Base-by-base conservation (phyloP, 1,140 invertebrate species). In the Cydia splendana region DNA sequence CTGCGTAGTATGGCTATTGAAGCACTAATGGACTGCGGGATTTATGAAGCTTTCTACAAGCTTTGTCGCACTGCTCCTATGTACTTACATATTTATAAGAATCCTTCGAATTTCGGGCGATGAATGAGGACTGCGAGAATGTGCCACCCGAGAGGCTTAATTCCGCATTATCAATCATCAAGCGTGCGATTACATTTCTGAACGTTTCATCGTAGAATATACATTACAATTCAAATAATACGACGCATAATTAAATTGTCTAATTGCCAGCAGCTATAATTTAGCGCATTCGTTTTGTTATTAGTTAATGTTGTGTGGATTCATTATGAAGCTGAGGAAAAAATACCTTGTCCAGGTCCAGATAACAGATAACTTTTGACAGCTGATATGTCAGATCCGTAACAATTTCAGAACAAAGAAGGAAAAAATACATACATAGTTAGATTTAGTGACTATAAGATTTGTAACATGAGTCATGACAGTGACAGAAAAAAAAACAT, bases 1-100 rank as follows among this genome's bases (percentile, higher is more conserved):
- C 84, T 90, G 87, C 83, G 85, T 86, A 80, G 85, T 86, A 88
- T 85, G 87, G 87, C 88, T 91, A 93, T 91, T 88, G 87, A 83
- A 87, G 80, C 83, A 84, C 83, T 90, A 91, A 91, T 91, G 87
- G 88, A 89, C 85, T 87, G 75, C 77, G 81, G 85, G 87, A 87
- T 91, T 90, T 90, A 87, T 87, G 82, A 85, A 85, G 82, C 84
- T 82, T 82, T 85, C 81, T 71, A 34, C 30, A 71, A 42, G 67
- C 67, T 71, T 71, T 71, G 67, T 71, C 67, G 34, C 67, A 71
- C 30, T 71, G 65, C 28, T 28, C 30, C 30, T 69, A n/a, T 42
- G 67, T 34, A 67, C 75, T 67, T 42, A 53, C 34, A 67, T 71
- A 71, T 71, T 71, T 71, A 71, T 71, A 71, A 71, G 34, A 18